These are phyloP conservation scores for Cylloceria caligata DNA, from an alignment of 2,888 invertebrate species.

Conservation along the genomic window DNA sequence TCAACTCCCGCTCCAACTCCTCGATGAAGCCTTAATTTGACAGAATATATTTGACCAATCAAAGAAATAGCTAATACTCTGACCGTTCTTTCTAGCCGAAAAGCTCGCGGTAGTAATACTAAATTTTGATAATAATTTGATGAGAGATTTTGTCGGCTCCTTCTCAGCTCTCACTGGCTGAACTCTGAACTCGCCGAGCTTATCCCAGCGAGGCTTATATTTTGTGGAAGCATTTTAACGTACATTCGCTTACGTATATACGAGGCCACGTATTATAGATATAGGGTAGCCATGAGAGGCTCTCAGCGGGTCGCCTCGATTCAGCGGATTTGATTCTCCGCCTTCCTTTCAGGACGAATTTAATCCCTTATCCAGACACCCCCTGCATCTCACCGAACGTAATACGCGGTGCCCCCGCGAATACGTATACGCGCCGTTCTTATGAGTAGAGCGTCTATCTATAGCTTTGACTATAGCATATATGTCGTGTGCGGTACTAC, in stretches of 20 bases:
- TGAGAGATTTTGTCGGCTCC: conserved; percentile 36
- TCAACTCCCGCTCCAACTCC: not conserved
- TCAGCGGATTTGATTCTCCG: conserved; percentile 67
- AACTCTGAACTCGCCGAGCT: conserved; percentile 29
- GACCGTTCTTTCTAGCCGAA: not conserved
- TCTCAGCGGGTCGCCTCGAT: conserved; percentile 59
- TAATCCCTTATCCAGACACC: conserved; percentile 68
- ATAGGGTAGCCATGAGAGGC: conserved; percentile 49
- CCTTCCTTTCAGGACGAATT: conserved; percentile 66
- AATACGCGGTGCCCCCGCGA: conserved; percentile 50
- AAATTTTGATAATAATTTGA: conserved; percentile 42
- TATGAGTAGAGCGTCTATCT: conserved; percentile 40
- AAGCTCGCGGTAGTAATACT: not conserved
- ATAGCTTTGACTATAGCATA: conserved; percentile 6
- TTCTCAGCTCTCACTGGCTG: conserved; percentile 5
- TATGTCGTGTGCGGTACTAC: conserved; percentile 26
- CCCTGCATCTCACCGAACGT: conserved; percentile 54
- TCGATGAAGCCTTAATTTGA: conserved; percentile 47
- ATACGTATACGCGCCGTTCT: conserved; percentile 37
- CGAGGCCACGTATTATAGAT: conserved; percentile 34
- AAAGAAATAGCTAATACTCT: conserved; percentile 12
- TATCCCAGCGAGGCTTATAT: conserved; percentile 52
- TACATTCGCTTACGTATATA: conserved; percentile 23
- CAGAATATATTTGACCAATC: conserved; percentile 18
- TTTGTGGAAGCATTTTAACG: conserved; percentile 48